Base-by-base conservation (phyloP, 2,888 invertebrate species). In the Conchocele bisecta region DNA sequence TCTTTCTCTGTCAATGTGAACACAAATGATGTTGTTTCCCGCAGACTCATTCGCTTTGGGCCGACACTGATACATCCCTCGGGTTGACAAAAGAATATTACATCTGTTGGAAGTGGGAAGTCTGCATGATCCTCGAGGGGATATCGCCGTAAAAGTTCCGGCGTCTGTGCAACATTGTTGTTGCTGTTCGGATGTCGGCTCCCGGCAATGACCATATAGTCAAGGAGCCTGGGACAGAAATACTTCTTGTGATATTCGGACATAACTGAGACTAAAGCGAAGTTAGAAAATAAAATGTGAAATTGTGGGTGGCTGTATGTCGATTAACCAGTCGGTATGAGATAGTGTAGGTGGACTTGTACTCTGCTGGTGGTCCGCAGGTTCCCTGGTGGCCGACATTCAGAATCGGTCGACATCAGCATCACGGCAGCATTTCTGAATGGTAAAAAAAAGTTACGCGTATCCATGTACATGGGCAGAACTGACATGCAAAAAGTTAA, bases 81-180 rank as follows among this genome's bases (percentile, higher is more conserved):
- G 1, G 99, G 99, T 92, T 99, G 99, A 90, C 99, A 99, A 93
- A 99, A 99, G 92, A 98, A 99, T 28, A 99, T 98, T 94, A 99
- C 98, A 92, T 99, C 99, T 89, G 97, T 93, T 0, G 99, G 98
- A 86, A 99, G 93, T 0, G 97, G 96, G 91, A 99, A 99, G 92
- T 99, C 99, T 58, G 96, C 95, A 92, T 98, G 98, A 92, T 98
- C 97, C 84, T 97, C 96, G 26, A 97, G 93, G 1, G 98, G 98
- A 91, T 98, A 99, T 15, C 93, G 94, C 22, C 98, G 94, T 61
- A 99, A 93, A 59, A 99, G 93, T 92, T 99, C 98, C 15, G 99
- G 99, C 13, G 96, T 95, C 95, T 98, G 92, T 91, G 92, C 92
- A 41, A 90, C 88, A 77, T 88, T 88, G 76, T 90, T 90, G 78